Evolutionary conservation across 2,888 invertebrate genomes (phyloP), one percentile per base, ranked within the genome.

Genomic region (Seladonia tumulorum): DNA sequence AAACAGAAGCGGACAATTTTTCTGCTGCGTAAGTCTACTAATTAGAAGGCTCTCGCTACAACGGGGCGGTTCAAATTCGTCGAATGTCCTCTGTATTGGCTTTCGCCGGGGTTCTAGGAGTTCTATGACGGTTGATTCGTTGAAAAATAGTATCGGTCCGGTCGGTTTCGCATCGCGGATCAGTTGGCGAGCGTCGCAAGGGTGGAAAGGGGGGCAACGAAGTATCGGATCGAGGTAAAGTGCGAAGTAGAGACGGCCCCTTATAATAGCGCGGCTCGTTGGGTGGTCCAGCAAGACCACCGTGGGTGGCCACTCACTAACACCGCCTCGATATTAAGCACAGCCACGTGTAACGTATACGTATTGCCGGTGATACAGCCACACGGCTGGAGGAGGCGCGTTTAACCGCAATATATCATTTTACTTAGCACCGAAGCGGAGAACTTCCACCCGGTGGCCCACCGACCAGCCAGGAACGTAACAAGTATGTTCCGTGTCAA

Each of bases 301-400:
- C 92, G 93, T 94, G 94, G 94, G 94, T 93, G 94, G 94, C 93
- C 94, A 83, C 91, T 93, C 93, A 93, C 94, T 92, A 93, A 93
- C 93, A 94, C 94, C 93, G 91, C 93, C 92, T 92, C 92, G 92
- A 93, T 94, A 94, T 93, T 93, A 94, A 94, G 91, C 92, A 88
- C 83, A 81, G 90, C 86, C 86, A 87, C 88, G 88, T 87, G 88
- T 85, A 81, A 89, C 83, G 78, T 88, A 76, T 76, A 83, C 78
- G 82, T 82, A 71, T 73, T 45, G 53, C 68, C 29, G 87, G 85
- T 85, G 88, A 90, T 91, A 86, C 87, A 87, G 87, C 86, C 88
- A 88, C 89, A 84, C 87, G 76, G 66, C 79, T 75, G 89, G 90
- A 75, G 87, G 87, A 53, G 75, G 77, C 78, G 47, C 88, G 90